Percentiles rank a stretch among this genome's conserved stretches.
Conservation (phyloP, 2,113 vertebrate genomes). For the Ovis canadensis region DNA sequence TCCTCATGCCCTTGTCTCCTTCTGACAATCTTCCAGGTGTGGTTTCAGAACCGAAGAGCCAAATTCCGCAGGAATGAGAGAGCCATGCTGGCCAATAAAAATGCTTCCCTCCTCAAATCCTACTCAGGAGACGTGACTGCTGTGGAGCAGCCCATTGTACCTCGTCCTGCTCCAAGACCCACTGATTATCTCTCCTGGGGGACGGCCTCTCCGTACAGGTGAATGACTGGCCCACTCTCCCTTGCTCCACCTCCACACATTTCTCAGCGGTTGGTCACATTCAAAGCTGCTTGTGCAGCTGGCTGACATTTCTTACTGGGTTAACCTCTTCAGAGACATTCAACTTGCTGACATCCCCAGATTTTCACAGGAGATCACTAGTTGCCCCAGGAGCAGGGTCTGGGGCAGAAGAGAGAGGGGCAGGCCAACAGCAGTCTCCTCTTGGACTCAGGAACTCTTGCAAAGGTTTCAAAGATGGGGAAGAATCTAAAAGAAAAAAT, state of each 20-base stretch:
- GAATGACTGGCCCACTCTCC: constrained; percentile 57
- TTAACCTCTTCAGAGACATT: constrained; percentile 68
- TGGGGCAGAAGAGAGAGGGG: constrained; percentile 72
- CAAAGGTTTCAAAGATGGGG: constrained; percentile 53
- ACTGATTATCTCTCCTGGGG: constrained; percentile 99
- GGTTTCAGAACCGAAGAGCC: constrained; percentile 98
- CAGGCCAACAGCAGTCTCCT: constrained; percentile 52
- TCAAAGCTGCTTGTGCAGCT: constrained; percentile 24
- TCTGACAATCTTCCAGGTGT: constrained; percentile 83
- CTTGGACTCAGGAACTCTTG: constrained; percentile 69
- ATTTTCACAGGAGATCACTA: constrained; percentile 48
- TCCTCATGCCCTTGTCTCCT: neutral
- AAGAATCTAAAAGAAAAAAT: constrained; percentile 52
- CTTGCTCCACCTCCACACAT: constrained; percentile 11
- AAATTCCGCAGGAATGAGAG: constrained; percentile 97
- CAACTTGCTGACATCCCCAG: constrained; percentile 60
- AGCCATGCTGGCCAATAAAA: constrained; percentile 98
- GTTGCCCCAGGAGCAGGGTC: constrained; percentile 71
- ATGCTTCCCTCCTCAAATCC: constrained; percentile 95
- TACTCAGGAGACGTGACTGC: constrained; percentile 96
- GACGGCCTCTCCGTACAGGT: constrained; percentile 95
- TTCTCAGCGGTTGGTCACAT: neutral
- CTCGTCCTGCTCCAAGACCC: constrained; percentile 93
- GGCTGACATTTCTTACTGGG: constrained; percentile 54
- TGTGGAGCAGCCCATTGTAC: constrained; percentile 97